These are phyloP conservation scores for Mola mola DNA, from an alignment of 2,113 vertebrate genomes.

Conservation along the genomic window DNA sequence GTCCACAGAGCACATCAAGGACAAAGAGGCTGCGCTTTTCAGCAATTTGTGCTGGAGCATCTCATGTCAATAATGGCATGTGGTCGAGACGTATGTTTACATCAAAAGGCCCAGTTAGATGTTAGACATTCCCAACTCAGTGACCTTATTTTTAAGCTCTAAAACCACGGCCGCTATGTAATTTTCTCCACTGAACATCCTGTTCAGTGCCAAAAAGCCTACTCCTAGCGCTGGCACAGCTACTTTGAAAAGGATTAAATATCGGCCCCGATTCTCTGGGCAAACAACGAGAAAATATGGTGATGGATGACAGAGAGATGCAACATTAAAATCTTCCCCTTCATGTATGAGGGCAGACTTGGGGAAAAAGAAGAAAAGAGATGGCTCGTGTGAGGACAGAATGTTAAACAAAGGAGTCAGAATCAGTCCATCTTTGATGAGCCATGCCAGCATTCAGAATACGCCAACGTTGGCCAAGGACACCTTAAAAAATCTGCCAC, in stretches of 20 bases:
- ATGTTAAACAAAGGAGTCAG: constrained; percentile 50
- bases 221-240: constrained; percentile 2
- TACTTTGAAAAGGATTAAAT: constrained; percentile 10
- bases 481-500: constrained; percentile 11
- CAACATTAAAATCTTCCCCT: constrained; percentile 2
- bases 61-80: no score
- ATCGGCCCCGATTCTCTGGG: constrained; percentile 9
- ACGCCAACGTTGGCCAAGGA: constrained; percentile 40
- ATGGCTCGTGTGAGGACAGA: constrained; percentile 2
- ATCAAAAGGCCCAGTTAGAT: constrained; percentile 45
- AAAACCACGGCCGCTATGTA: constrained; percentile 48
- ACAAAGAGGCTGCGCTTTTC: constrained; percentile 40
- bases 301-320: neutral
- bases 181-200: constrained; percentile 41
- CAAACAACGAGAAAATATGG: constrained; percentile 5
- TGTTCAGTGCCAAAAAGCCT: constrained; percentile 15
- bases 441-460: constrained; percentile 39
- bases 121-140: constrained; percentile 39
- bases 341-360: neutral
- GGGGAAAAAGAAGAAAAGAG: constrained; percentile 17
- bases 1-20: constrained; percentile 56
- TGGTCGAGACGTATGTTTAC: constrained; percentile 54
- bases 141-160: constrained; percentile 59
- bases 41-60: constrained; percentile 47
- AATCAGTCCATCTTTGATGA: constrained; percentile 19